Conservation (phyloP, 2,113 vertebrate species). For the Cottus gobio region DNA sequence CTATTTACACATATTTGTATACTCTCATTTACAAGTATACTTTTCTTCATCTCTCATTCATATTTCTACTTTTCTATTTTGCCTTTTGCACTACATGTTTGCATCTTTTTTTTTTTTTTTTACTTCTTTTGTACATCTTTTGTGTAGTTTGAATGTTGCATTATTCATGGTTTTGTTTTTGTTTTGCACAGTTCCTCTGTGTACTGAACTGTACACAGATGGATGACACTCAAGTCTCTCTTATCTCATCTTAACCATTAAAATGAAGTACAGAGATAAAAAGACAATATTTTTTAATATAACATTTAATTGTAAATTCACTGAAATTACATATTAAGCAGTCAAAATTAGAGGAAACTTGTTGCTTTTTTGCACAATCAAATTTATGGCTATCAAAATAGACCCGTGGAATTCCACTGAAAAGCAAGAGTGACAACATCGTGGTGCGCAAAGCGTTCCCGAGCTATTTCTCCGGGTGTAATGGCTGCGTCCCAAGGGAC, state of each 20-base stretch:
- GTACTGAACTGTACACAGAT: background rate
- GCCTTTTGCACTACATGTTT: background rate
- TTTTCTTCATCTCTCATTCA: background rate
- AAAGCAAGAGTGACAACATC: background rate
- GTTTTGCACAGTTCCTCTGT: background rate
- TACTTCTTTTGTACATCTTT: background rate
- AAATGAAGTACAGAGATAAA: background rate
- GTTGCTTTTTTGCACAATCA: background rate
- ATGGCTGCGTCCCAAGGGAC: too few species aligned
- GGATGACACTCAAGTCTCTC: background rate
- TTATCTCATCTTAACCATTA: background rate
- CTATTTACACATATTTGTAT: background rate
- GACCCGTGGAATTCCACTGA: too few species aligned
- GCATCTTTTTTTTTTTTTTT: background rate
- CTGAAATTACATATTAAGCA: background rate
- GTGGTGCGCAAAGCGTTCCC: background rate
- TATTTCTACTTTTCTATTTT: background rate
- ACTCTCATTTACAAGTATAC: background rate
- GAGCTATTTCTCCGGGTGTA: too few species aligned
- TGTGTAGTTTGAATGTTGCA: background rate
- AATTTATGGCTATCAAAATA: background rate
- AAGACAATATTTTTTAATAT: background rate
- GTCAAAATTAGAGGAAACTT: background rate
- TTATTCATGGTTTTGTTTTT: background rate
- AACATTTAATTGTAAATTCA: background rate